Conservation (phyloP, 2,113 vertebrate genomes). For the Cnemophilus loriae region DNA sequence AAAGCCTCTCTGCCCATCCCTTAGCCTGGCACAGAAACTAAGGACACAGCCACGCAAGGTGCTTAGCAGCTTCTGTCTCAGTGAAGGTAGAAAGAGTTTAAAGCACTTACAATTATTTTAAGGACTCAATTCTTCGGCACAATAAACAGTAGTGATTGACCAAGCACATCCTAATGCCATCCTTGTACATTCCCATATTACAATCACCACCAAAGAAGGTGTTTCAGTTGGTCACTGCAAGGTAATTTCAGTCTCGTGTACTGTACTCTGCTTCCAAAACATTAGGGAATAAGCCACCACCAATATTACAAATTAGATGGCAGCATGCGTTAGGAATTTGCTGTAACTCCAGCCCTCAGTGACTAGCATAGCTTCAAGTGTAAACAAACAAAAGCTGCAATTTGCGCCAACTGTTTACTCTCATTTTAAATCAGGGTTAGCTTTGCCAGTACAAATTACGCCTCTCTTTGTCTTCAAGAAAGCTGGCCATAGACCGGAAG, state of each 20-base stretch:
- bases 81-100: not conserved
- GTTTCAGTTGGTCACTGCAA: not conserved
- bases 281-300: not conserved
- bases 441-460: conserved; percentile 21
- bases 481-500: not conserved
- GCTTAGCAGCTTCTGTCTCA: not conserved
- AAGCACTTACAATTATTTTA: too few relatives aligned
- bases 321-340: not conserved
- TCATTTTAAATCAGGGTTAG: conserved; percentile 20
- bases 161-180: not conserved
- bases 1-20: not conserved
- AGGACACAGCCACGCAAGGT: not conserved
- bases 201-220: not conserved
- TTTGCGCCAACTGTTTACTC: not conserved
- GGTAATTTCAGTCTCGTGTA: not conserved
- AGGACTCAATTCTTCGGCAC: too few relatives aligned
- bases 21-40: not conserved
- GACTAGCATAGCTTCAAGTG: conserved; percentile 31
- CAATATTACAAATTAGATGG: not conserved
- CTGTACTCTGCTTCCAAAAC: not conserved
- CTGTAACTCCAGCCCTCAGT: not conserved
- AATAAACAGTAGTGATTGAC: not conserved
- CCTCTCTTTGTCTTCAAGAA: conserved; percentile 39
- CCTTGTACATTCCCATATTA: not conserved
- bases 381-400: conserved; percentile 52